Conservation (phyloP, 2,797 vertebrate genomes). For the Clamator glandarius region DNA sequence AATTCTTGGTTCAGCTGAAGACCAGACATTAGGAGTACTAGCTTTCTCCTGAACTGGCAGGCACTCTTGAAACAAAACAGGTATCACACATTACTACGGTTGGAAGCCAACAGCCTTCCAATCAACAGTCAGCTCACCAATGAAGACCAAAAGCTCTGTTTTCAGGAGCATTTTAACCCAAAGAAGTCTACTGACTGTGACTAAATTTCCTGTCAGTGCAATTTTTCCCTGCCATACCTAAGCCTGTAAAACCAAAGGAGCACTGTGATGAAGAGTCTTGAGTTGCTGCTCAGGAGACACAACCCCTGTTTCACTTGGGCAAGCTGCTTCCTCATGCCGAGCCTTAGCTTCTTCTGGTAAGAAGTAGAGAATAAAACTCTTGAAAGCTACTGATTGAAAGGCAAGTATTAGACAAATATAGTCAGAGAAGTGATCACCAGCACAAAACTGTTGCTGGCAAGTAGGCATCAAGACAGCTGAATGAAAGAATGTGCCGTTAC, state of each 20-base stretch:
- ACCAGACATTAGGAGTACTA: neutral
- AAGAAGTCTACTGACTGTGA: neutral
- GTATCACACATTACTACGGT: fast-evolving
- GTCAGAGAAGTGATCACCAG: fast-evolving
- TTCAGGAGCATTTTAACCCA: neutral
- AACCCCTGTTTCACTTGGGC: neutral
- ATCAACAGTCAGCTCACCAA: neutral
- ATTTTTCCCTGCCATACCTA: neutral
- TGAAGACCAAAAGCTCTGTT: neutral
- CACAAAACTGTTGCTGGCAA: neutral
- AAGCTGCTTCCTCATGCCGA: neutral
- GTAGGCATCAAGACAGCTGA: neutral
- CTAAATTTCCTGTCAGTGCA: neutral
- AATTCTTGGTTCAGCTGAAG: neutral
- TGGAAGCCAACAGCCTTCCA: neutral
- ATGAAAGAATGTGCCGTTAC: neutral
- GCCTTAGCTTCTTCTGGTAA: neutral
- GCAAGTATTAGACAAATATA: neutral
- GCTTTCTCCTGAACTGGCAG: neutral
- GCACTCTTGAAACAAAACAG: neutral
- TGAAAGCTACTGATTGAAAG: neutral
- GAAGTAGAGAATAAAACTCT: neutral
- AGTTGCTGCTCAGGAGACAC: neutral
- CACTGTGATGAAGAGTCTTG: fast-evolving
- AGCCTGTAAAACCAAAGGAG: neutral